Percentiles rank a stretch among this genome's conserved stretches.
Conservation (phyloP, 2,797 vertebrate species). For the Danio jaintianensis region DNA sequence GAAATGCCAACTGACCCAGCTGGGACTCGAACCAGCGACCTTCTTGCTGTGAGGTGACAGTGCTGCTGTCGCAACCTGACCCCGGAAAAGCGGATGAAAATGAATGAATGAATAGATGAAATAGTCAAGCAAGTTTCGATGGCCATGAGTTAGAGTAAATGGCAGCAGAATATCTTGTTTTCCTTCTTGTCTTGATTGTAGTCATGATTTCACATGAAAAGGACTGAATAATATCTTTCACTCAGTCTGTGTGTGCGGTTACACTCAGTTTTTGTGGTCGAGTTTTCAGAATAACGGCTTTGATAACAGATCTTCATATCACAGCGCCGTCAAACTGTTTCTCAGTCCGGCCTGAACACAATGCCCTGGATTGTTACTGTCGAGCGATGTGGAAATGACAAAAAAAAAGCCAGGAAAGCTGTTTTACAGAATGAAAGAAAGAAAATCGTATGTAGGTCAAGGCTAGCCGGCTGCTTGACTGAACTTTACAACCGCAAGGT, state of each 20-base stretch:
- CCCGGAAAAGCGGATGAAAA: too few relatives aligned
- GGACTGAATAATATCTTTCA: background rate
- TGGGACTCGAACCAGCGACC: too few relatives aligned
- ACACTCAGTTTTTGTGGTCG: background rate
- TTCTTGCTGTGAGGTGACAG: too few relatives aligned
- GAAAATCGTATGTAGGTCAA: constrained; percentile 39
- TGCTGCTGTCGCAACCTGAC: too few relatives aligned
- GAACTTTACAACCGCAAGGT: constrained; percentile 52
- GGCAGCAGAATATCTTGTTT: too few relatives aligned
- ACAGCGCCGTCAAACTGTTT: constrained; percentile 2
- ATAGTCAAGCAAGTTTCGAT: too few relatives aligned
- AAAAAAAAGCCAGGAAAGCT: constrained; percentile 11
- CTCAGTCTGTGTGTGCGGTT: background rate
- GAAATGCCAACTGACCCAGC: too few relatives aligned
- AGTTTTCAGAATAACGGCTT: constrained; percentile 34
- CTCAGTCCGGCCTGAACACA: constrained; percentile 35
- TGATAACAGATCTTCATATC: constrained; percentile 44
- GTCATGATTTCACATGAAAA: too few relatives aligned
- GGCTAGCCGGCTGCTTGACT: constrained; percentile 48
- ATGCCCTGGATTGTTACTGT: constrained; percentile 43
- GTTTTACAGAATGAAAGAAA: constrained; percentile 5
- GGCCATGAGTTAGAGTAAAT: too few relatives aligned
- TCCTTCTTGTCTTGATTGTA: too few relatives aligned
- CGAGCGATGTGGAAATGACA: background rate
- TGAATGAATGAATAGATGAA: too few relatives aligned